Evolutionary conservation across 2,888 invertebrate species (phyloP).

Genomic region (Athripsodes cinereus): DNA sequence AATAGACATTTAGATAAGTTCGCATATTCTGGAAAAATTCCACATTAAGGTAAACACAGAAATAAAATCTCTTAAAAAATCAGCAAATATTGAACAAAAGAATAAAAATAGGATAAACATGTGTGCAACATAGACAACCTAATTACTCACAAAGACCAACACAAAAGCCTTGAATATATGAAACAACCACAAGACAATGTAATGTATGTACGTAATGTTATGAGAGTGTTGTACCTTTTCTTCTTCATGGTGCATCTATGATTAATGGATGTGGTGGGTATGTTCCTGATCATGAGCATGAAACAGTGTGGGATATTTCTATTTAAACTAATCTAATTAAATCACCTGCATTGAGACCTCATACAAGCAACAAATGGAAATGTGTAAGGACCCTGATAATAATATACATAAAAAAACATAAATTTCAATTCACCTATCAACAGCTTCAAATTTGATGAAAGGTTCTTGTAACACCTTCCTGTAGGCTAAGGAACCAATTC

Average conservation of each 20-base stretch:
- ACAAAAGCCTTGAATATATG: background rate
- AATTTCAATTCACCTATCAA: constrained; percentile 47
- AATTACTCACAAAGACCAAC: too few relatives aligned
- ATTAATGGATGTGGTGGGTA: background rate
- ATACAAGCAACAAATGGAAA: too few relatives aligned
- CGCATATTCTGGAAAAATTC: too few relatives aligned
- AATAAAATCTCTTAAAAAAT: too few relatives aligned
- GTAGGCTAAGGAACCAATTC: constrained; percentile 55
- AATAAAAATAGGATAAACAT: too few relatives aligned
- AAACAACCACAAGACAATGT: background rate
- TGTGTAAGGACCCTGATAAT: too few relatives aligned
- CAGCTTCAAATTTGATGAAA: constrained; percentile 68
- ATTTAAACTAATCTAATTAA: constrained; percentile 34
- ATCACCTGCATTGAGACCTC: too few relatives aligned
- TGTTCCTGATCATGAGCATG: background rate
- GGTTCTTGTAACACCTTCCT: constrained; percentile 51
- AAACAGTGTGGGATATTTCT: background rate
- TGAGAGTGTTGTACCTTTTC: background rate
- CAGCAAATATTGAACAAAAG: too few relatives aligned
- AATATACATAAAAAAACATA: too few relatives aligned
- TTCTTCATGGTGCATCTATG: background rate
- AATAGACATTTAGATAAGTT: too few relatives aligned
- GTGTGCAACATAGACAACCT: too few relatives aligned
- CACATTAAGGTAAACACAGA: too few relatives aligned
- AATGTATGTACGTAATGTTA: background rate